Evolutionary conservation across 2,113 vertebrate species (phyloP).

Genomic region (Dasyprocta punctata): DNA sequence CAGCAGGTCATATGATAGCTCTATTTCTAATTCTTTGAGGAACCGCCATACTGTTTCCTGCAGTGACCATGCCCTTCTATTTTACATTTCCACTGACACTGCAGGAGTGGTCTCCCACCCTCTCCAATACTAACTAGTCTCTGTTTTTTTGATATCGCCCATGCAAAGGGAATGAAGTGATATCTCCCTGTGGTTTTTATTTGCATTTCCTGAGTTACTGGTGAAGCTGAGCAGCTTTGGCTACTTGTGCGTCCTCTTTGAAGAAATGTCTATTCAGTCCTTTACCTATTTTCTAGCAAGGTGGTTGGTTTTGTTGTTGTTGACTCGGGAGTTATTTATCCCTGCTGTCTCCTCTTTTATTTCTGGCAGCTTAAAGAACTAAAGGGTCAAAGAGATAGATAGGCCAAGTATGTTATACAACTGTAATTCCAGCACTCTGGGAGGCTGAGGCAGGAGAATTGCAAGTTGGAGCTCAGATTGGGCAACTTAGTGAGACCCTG

Average conservation of each 20-base stretch:
- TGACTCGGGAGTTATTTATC: neutral
- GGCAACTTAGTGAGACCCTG: neutral
- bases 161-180: neutral
- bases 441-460: neutral
- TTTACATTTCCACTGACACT: neutral
- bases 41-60: neutral
- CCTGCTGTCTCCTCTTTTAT: neutral
- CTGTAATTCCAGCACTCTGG: neutral
- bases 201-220: neutral
- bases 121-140: neutral
- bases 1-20: neutral
- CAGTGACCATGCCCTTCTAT: neutral
- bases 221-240: neutral
- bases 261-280: neutral
- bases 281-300: neutral
- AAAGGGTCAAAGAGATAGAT: neutral
- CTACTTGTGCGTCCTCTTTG: neutral
- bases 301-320: neutral
- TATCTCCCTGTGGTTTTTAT: neutral
- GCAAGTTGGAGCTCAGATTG: neutral
- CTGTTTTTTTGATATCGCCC: neutral
- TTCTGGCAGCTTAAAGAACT: neutral
- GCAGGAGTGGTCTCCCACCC: neutral
- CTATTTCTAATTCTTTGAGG: constrained; percentile 34
- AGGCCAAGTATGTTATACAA: neutral